Conservation (phyloP, 2,113 vertebrate genomes). For the Takifugu flavidus region DNA sequence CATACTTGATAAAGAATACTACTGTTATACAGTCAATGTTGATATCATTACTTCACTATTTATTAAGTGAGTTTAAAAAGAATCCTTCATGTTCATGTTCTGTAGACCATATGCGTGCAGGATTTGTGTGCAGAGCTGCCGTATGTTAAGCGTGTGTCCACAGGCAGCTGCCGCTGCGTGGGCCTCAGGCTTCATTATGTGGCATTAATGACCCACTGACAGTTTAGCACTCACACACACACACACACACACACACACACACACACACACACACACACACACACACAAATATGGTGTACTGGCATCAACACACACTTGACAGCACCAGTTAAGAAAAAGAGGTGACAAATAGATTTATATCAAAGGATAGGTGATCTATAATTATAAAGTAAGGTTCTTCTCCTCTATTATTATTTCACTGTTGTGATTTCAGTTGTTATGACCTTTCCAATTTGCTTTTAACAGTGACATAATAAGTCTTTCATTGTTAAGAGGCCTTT, state of each 20-base stretch:
- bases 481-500: slow-evolving; percentile 83
- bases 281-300: slow-evolving; percentile 23
- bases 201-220: slow-evolving; percentile 63
- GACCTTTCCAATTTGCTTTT: slow-evolving; percentile 80
- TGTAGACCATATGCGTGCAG: slow-evolving; percentile 51
- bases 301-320: slow-evolving; percentile 48
- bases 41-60: no score
- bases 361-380: slow-evolving; percentile 33
- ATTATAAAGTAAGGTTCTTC: slow-evolving; percentile 47
- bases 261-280: slow-evolving; percentile 25
- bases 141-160: slow-evolving; percentile 53
- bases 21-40: no score
- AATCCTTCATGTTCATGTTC: slow-evolving; percentile 18
- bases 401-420: slow-evolving; percentile 59
- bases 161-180: slow-evolving; percentile 54
- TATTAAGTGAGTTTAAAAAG: not conserved
- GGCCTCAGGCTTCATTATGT: slow-evolving; percentile 54
- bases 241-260: slow-evolving; percentile 21
- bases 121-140: slow-evolving; percentile 47
- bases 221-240: slow-evolving; percentile 43
- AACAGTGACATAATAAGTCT: slow-evolving; percentile 88
- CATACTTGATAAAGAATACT: not conserved
- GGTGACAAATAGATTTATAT: slow-evolving; percentile 24
- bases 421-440: slow-evolving; percentile 85
- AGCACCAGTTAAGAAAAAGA: slow-evolving; percentile 55